Base-by-base conservation (phyloP, 2,797 vertebrate species). In the Spea hammondii region DNA sequence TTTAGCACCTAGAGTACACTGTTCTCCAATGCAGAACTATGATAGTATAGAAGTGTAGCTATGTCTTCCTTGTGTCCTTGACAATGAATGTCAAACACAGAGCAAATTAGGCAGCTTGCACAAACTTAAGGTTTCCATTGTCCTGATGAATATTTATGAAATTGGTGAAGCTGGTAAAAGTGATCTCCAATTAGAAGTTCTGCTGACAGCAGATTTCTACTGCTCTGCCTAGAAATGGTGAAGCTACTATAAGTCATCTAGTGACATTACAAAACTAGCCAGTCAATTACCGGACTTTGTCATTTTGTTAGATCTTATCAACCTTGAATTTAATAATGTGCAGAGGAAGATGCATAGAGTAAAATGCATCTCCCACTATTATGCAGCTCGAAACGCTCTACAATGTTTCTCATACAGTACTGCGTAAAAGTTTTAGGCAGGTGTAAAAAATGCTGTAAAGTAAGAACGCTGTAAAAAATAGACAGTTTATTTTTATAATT, bases 101-200 rank as follows among this genome's bases (percentile, higher is more conserved):
- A 77, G 75, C 73, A 84, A 47, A 79, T 0, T 46, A 82, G 82
- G 76, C 65, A 2, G 0, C 0, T 44, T 1, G 6, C 4, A 4
- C 45, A 84, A 62, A 84, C 69, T 81, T 83, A 10, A 0, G 1
- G 0, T 79, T 48, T 70, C 17, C 13, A 12, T 49, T 70, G 74
- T 76, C 83, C 66, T 74, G 79, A 57, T 66, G 49, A 80, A 83
- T 81, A 8, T 62, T 50, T 76, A 59, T 65, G 79, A 59, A 83
- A 76, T 51, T 0, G 5, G 79, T 82, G 65, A 77, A 77, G 70
- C 77, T 82, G 79, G 79, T 83, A 84, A 87, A 87, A 86, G 85
- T 87, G 88, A 86, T 84, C 74, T 84, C 83, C 87, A 85, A 87
- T 88, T 83, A 86, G 83, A 74, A 79, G 83, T 45, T 84, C 79